phyloP scores from a whole-genome alignment of 2,113 vertebrate species.

The Pagrus major region DNA sequence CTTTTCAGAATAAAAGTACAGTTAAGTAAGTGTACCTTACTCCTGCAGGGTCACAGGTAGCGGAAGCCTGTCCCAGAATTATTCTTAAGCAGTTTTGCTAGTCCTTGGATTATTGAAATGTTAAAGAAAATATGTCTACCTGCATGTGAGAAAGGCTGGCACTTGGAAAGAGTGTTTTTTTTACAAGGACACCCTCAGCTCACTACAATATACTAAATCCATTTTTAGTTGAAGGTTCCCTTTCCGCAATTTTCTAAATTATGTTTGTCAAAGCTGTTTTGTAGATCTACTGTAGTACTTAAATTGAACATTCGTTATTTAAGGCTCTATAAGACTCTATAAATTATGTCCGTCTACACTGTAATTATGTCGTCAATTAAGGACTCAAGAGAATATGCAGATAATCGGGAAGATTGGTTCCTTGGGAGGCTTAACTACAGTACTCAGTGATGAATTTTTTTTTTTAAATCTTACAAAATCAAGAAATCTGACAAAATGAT shows the following conservation, averaged over 20 bases:
- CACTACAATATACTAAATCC: neutral
- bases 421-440: neutral
- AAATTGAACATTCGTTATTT: neutral
- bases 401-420: neutral
- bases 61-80: slow-evolving; percentile 12
- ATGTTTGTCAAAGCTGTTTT: neutral
- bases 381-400: neutral
- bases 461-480: no score
- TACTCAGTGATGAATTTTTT: neutral
- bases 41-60: slow-evolving; percentile 24
- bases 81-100: neutral
- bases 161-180: slow-evolving; percentile 4
- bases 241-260: neutral
- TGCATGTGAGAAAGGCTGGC: neutral
- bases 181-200: neutral
- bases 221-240: neutral
- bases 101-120: neutral
- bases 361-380: slow-evolving; percentile 1
- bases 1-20: no score
- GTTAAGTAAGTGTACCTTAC: no score
- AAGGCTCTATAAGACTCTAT: neutral
- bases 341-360: neutral
- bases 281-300: neutral
- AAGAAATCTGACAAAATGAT: neutral
- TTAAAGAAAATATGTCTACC: neutral